Conservation (phyloP, 2,888 invertebrate species). For the Platypus cylindrus region DNA sequence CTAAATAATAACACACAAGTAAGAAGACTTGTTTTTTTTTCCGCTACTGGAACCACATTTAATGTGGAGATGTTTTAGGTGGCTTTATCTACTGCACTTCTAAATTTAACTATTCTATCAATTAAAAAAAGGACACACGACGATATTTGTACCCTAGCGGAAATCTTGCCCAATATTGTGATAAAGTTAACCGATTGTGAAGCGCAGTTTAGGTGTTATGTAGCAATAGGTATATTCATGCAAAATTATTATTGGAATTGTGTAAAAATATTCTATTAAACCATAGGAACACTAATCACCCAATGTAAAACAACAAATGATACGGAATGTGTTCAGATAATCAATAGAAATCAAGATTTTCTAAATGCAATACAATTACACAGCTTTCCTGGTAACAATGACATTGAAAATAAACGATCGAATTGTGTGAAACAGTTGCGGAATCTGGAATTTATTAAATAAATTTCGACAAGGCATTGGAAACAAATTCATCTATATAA, state of each 20-base stretch:
- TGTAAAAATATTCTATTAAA: constrained; percentile 1
- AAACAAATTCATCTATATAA: no score
- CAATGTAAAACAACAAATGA: constrained; percentile 10
- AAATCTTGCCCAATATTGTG: constrained; percentile 43
- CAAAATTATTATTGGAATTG: background rate
- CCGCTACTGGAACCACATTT: background rate
- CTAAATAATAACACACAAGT: constrained; percentile 54
- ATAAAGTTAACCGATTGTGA: constrained; percentile 51
- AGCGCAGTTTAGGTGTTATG: constrained; percentile 62
- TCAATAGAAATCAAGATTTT: constrained; percentile 27
- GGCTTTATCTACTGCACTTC: constrained; percentile 56
- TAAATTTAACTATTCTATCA: constrained; percentile 58
- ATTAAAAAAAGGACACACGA: constrained; percentile 40
- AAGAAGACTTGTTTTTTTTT: constrained; percentile 9
- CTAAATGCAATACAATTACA: constrained; percentile 28
- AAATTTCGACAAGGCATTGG: no score
- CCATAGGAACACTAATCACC: constrained; percentile 39
- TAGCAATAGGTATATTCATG: constrained; percentile 47
- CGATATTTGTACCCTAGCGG: constrained; percentile 37
- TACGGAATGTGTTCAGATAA: constrained; percentile 35
- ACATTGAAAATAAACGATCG: constrained; percentile 37
- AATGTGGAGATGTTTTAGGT: constrained; percentile 41
- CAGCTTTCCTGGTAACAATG: constrained; percentile 34
- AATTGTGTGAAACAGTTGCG: constrained; percentile 30
- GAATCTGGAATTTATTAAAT: no score